Evolutionary conservation across 2,797 vertebrate species (phyloP).

Genomic region (Acestrorhynchus altus): DNA sequence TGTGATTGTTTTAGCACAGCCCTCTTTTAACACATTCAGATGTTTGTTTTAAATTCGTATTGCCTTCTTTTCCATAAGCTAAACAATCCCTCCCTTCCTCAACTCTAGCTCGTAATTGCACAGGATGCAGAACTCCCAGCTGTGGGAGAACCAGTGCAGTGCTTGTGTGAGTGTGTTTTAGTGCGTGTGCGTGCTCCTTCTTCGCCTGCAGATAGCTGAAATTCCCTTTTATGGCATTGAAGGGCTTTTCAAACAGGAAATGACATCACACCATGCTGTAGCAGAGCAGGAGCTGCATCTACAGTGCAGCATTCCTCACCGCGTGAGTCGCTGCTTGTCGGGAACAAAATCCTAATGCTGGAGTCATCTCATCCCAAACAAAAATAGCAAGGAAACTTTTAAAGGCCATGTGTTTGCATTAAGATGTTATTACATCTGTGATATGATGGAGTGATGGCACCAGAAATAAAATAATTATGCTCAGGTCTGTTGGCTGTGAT

Average conservation of each 20-base stretch:
- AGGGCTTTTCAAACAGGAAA: conserved; percentile 80
- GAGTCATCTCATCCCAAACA: conserved; percentile 31
- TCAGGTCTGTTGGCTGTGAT: neutral
- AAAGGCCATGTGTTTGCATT: neutral
- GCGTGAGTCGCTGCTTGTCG: conserved; percentile 43
- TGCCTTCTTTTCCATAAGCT: conserved; percentile 48
- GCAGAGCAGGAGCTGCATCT: conserved; percentile 63
- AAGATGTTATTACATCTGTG: conserved; percentile 50
- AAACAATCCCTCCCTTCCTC: conserved; percentile 62
- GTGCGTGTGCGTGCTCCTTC: conserved; percentile 28
- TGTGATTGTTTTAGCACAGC: neutral
- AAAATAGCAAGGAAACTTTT: conserved; percentile 41
- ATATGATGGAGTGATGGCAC: conserved; percentile 15
- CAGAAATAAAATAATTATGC: conserved; percentile 20
- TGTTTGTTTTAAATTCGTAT: conserved; percentile 53
- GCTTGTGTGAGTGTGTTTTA: conserved; percentile 33
- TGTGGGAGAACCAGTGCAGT: conserved; percentile 59
- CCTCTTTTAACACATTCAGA: conserved; percentile 9
- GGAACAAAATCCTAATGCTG: conserved; percentile 32
- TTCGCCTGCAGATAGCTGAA: conserved; percentile 65
- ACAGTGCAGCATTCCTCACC: conserved; percentile 65
- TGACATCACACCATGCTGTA: conserved; percentile 69
- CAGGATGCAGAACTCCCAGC: conserved; percentile 68
- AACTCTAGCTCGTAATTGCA: conserved; percentile 62
- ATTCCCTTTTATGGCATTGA: conserved; percentile 83